Conservation (phyloP, 2,888 invertebrate species). For the Tillus elongatus region DNA sequence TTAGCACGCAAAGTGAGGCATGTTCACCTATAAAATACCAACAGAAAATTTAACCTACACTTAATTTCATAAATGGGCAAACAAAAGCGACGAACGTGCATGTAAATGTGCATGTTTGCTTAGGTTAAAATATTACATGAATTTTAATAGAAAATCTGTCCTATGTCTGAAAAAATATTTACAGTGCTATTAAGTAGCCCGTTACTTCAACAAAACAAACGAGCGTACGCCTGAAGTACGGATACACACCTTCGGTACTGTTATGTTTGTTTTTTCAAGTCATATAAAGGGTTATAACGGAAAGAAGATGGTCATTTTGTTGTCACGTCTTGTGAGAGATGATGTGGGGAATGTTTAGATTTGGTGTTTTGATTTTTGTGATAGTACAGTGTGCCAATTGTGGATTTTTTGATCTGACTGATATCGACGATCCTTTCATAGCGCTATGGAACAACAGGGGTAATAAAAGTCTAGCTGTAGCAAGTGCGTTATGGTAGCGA, state of each 20-base stretch:
- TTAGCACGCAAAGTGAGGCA: no score
- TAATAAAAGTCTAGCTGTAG: no score
- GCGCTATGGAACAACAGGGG: constrained; percentile 27
- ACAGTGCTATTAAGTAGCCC: constrained; percentile 14
- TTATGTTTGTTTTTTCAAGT: background rate
- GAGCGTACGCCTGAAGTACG: background rate
- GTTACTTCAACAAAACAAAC: constrained; percentile 12
- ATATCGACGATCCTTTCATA: constrained; percentile 30
- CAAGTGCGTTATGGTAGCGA: no score
- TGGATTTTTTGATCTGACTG: constrained; percentile 31
- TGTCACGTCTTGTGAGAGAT: no score
- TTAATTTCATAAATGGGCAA: no score
- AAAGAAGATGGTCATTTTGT: no score
- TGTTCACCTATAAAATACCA: no score
- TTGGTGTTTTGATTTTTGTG: constrained; percentile 6
- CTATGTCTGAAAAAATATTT: constrained; percentile 14
- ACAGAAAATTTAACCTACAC: no score
- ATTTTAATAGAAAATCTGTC: constrained; percentile 12
- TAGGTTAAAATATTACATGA: constrained; percentile 9
- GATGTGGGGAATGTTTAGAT: background rate
- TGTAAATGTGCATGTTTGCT: no score
- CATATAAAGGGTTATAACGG: background rate
- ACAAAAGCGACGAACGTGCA: no score
- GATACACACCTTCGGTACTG: constrained; percentile 4
- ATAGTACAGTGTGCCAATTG: constrained; percentile 11